Evolutionary conservation across 2,888 invertebrate species (phyloP), one percentile per base, ranked within the genome.

Genomic region (Netelia fuscicornis): DNA sequence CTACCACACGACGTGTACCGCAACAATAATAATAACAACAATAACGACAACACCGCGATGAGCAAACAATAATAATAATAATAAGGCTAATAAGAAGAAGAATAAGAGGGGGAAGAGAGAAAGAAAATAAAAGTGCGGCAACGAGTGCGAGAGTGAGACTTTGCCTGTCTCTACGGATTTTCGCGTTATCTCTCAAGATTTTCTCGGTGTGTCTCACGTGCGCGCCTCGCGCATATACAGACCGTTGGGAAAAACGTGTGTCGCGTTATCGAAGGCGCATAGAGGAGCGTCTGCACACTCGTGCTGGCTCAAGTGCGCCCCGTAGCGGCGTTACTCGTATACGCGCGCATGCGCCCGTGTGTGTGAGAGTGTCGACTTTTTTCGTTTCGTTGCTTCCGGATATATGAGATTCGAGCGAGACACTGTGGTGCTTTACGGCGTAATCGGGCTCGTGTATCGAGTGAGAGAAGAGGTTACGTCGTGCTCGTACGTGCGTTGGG

Each of bases 381-480:
- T 48, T 17, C 48, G 13, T 48, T 48, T 48, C 0, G 44, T 67
- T 67, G 68, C 81, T 81, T 81, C 81, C 81, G 81, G 81, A 81
- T 68, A 79, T 58, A 56, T 13, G 13, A 48, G 9, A 48, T 13
- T 48, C 48, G 13, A 48, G 48, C 48, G 48, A 48, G 48, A 48
- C 2, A 48, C 11, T 48, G 10, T 48, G 11, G 11, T 13, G 48
- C 13, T 48, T 48, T 48, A 48, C 48, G 48, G 13, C 48, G 48
- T 48, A 48, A 48, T 48, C 48, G 48, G 11, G 13, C 10, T 13
- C 48, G 48, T 10, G 13, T 2, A 48, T 48, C 48, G 48, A 48
- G 48, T 11, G 11, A 48, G 11, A 6, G 13, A 48, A 48, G 13
- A 13, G 13, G 48, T 13, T 10, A 13, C 48, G 48, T 48, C 48